phyloP scores from a whole-genome alignment of 1,140 invertebrate genomes.

The Aphelinus certus region DNA sequence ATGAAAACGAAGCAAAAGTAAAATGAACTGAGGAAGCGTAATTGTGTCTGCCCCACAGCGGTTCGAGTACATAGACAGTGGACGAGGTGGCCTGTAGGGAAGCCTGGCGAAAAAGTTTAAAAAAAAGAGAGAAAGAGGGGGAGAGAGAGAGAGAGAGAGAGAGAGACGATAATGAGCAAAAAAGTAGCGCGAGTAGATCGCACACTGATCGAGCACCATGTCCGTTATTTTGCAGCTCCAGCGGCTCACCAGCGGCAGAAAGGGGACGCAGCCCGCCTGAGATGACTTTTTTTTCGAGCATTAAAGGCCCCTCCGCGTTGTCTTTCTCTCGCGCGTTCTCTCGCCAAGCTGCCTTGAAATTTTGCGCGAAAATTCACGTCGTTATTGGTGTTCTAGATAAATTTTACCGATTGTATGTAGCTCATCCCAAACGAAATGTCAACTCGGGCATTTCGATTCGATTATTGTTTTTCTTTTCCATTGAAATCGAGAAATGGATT shows the following conservation, averaged over 20 bases:
- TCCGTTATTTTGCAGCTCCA: conserved; percentile 66
- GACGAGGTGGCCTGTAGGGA: conserved; percentile 59
- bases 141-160: conserved; percentile 13
- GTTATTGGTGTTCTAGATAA: too few relatives aligned
- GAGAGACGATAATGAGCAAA: conserved; percentile 6
- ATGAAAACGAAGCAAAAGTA: background rate
- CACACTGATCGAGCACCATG: conserved; percentile 32
- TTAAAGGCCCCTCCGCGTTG: too few relatives aligned
- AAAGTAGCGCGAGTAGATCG: too few relatives aligned
- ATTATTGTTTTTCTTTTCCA: too few relatives aligned
- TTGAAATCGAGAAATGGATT: too few relatives aligned
- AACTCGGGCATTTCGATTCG: too few relatives aligned
- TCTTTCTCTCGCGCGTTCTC: too few relatives aligned
- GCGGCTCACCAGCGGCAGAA: conserved; percentile 62
- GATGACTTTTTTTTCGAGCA: too few relatives aligned
- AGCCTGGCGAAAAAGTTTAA: conserved; percentile 17
- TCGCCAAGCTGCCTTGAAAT: too few relatives aligned
- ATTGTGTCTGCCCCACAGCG: conserved; percentile 56
- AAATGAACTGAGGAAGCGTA: conserved; percentile 28
- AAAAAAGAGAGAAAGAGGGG: conserved; percentile 28
- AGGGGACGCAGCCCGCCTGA: conserved; percentile 63
- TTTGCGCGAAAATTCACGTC: too few relatives aligned
- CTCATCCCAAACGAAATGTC: too few relatives aligned
- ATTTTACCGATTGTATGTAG: too few relatives aligned
- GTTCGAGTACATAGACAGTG: conserved; percentile 67